Base-by-base conservation (phyloP, 2,888 invertebrate species). In the Biston betularia region DNA sequence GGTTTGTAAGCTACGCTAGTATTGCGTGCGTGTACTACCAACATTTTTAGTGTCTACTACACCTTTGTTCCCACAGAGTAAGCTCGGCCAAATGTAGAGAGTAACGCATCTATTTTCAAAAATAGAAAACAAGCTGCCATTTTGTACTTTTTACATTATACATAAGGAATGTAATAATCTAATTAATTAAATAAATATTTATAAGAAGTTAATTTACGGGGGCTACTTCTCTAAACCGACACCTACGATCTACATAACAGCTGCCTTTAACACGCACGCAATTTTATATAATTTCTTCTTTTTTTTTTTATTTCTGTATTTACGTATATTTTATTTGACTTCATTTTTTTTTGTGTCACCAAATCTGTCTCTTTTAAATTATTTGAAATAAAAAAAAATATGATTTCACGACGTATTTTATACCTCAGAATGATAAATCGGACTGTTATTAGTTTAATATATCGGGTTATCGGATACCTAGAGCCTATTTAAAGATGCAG, bases 31-130 rank as follows among this genome's bases (percentile, higher is more conserved):
- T 79, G 46, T 12, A 68, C 81, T 85, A 79, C 80, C 77, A 77
- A 81, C 73, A 75, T 70, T 79, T 75, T 55, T 55, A 59, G 59
- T 68, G 67, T 33, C 59, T 68, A 68, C 82, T 88, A 89, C 80
- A 82, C 88, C 88, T 89, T 93, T 93, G 93, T 90, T 93, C 92
- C 93, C 93, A 86, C 85, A 85, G 80, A 87, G 82, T 92, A 93
- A 93, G 92, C 92, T 92, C 92, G 86, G 87, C 90, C 87, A 85
- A 92, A 89, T 80, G 71, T 74, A 77, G 66, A 56, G 70, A 70
- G 71, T 72, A 78, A 75, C 78, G 72, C 75, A 72, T 79, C 76
- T 80, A 78, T 73, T 72, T 75, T 81, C 82, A 79, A 80, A 57
- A 78, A 79, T 81, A 79, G 77, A 81, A n/a, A 81, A 63, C 79